phyloP scores from a whole-genome alignment of 2,888 invertebrate genomes.

The Pardosa pseudoannulata region DNA sequence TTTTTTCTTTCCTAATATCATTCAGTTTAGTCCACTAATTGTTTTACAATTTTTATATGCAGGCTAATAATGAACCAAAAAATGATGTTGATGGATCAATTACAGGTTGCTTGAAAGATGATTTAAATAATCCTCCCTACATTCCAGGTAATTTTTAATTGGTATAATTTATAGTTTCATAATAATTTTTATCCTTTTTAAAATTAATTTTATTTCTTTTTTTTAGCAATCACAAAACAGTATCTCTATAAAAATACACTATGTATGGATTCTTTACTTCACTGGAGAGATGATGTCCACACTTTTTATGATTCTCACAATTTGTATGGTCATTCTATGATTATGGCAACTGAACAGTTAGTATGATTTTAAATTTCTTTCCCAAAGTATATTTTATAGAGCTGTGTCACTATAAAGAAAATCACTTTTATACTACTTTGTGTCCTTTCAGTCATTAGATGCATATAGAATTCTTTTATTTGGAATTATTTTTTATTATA shows the following conservation, averaged over 20 bases:
- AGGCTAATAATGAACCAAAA: constrained; percentile 68
- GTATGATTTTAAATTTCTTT: neutral
- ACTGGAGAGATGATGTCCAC: constrained; percentile 73
- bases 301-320: constrained; percentile 77
- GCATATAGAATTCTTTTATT: too few species aligned
- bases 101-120: constrained; percentile 75
- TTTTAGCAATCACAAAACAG: neutral
- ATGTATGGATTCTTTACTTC: constrained; percentile 77
- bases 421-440: too few species aligned
- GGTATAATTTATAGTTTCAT: neutral
- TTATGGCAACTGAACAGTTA: constrained; percentile 75
- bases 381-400: neutral
- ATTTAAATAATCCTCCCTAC: constrained; percentile 77
- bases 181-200: neutral
- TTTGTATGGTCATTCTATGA: constrained; percentile 81
- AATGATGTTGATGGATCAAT: constrained; percentile 74
- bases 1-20: too few species aligned
- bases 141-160: constrained; percentile 73
- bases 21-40: too few species aligned
- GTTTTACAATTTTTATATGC: constrained; percentile 15
- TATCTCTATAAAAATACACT: constrained; percentile 76
- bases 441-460: too few species aligned
- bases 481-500: too few species aligned
- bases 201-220: constrained; percentile 12
- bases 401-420: too few species aligned